Evolutionary conservation across 2,797 vertebrate genomes (phyloP).

Genomic region (Chelmon rostratus): DNA sequence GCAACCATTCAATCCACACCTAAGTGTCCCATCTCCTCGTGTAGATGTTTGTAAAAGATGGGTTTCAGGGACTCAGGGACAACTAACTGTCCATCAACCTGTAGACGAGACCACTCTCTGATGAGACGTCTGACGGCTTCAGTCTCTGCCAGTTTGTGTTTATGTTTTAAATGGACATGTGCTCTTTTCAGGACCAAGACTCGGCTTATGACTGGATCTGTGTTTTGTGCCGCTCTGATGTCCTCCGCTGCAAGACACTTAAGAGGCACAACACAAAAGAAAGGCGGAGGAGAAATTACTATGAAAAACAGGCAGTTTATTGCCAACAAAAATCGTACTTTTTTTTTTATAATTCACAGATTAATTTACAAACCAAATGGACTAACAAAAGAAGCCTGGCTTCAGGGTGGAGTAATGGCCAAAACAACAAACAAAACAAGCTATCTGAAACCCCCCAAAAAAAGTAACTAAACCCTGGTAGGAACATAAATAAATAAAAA

Average conservation of each 20-base stretch:
- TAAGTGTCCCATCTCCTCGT: constrained; percentile 30
- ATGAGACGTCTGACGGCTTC: not conserved
- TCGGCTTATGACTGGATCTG: constrained; percentile 1
- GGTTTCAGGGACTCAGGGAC: constrained; percentile 17
- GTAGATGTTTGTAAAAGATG: constrained; percentile 8
- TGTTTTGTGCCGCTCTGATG: constrained; percentile 3
- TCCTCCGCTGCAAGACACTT: not conserved
- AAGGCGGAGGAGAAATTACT: too few relatives aligned
- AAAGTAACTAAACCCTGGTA: too few relatives aligned
- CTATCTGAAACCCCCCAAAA: too few relatives aligned
- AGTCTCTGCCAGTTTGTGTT: not conserved
- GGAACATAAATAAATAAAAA: too few relatives aligned
- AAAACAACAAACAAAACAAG: too few relatives aligned
- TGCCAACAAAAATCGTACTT: too few relatives aligned
- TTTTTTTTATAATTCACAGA: too few relatives aligned
- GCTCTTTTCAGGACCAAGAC: not conserved
- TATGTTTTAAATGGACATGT: not conserved
- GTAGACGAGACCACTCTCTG: constrained; percentile 28
- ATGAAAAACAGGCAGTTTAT: too few relatives aligned
- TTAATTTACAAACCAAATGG: too few relatives aligned
- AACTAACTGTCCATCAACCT: constrained; percentile 9
- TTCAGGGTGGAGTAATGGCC: too few relatives aligned
- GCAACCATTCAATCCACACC: not conserved
- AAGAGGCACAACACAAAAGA: too few relatives aligned
- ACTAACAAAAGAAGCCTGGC: too few relatives aligned